These are phyloP conservation scores for Ceratosolen solmsi DNA, from an alignment of 1,140 invertebrate species.

Conservation along the genomic window DNA sequence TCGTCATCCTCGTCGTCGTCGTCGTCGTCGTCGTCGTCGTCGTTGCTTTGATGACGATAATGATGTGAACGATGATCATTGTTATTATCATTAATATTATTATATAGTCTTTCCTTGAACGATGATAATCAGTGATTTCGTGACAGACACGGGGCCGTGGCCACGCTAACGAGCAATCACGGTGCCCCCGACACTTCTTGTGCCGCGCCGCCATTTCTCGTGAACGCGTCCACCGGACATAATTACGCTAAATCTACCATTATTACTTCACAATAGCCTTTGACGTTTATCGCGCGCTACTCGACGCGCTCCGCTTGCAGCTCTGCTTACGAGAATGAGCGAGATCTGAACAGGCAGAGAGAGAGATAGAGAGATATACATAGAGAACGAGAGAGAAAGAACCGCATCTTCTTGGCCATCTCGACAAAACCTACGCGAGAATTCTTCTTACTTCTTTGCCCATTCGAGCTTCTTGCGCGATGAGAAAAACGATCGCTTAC, in stretches of 20 bases:
- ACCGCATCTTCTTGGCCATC: neutral
- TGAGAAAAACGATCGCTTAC: neutral
- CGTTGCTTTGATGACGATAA: too few species aligned
- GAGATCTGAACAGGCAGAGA: neutral
- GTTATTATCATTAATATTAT: too few species aligned
- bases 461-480: too few species aligned
- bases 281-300: slow-evolving; percentile 57
- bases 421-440: neutral
- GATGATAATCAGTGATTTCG: slow-evolving; percentile 75
- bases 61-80: too few species aligned
- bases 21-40: too few species aligned
- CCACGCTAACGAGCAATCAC: slow-evolving; percentile 73
- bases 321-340: neutral
- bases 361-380: too few species aligned
- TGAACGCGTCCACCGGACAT: slow-evolving; percentile 51
- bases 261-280: slow-evolving; percentile 60
- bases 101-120: slow-evolving; percentile 72
- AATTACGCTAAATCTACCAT: slow-evolving; percentile 59
- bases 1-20: neutral
- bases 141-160: slow-evolving; percentile 75
- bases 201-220: slow-evolving; percentile 17
- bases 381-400: neutral
- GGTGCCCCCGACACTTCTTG: slow-evolving; percentile 65
- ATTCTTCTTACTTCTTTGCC: slow-evolving; percentile 1
- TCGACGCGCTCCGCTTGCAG: slow-evolving; percentile 53